These are phyloP conservation scores for Cygnus atratus DNA, from an alignment of 2,113 vertebrate genomes.

Conservation along the genomic window DNA sequence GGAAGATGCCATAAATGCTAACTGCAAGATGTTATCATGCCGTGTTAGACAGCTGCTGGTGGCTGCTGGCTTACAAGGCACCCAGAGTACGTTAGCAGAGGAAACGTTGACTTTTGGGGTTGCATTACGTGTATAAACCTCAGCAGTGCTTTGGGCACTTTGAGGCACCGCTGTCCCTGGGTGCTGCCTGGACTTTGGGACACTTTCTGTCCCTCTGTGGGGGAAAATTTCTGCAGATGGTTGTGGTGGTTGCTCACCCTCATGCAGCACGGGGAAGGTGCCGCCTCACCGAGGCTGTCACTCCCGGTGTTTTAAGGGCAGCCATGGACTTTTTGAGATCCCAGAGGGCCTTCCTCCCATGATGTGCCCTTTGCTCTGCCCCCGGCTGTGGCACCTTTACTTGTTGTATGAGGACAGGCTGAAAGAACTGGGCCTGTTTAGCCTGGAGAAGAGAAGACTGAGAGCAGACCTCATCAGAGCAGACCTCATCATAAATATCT, in stretches of 20 bases:
- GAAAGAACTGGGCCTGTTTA: too few relatives aligned
- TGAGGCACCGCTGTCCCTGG: too few relatives aligned
- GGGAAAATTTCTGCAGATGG: too few relatives aligned
- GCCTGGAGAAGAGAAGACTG: too few relatives aligned
- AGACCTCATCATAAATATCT: too few relatives aligned
- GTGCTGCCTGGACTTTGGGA: neutral
- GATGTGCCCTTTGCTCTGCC: rapidly evolving
- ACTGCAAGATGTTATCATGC: rapidly evolving
- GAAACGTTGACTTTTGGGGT: rapidly evolving
- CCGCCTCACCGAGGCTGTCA: rapidly evolving
- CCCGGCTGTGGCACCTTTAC: neutral
- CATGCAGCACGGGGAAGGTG: rapidly evolving
- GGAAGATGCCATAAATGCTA: neutral
- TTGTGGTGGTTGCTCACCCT: neutral
- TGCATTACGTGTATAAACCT: rapidly evolving
- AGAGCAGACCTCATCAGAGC: too few relatives aligned
- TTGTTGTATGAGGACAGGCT: too few relatives aligned
- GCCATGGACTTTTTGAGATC: rapidly evolving
- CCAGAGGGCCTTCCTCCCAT: rapidly evolving
- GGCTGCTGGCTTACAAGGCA: rapidly evolving
- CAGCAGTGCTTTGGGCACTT: neutral
- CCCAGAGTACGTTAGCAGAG: rapidly evolving
- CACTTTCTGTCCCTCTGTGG: rapidly evolving
- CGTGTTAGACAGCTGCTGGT: neutral
- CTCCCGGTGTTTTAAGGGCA: neutral